Evolutionary conservation across 2,113 vertebrate species (phyloP).

Genomic region (Zapornia atra): DNA sequence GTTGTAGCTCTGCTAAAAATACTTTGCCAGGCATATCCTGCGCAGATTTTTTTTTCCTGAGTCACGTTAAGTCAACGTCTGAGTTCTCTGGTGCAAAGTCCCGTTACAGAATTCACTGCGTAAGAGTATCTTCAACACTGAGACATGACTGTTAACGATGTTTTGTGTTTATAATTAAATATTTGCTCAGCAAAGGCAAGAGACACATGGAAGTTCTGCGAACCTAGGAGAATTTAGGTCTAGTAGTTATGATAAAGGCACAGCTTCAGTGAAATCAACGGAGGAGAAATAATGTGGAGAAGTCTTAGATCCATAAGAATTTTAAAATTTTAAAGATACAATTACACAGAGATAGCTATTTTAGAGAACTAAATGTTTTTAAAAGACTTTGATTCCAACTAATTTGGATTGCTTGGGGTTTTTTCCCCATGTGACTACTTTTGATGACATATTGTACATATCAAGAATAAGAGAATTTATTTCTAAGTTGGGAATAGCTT

Average conservation of each 20-base stretch:
- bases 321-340: background rate
- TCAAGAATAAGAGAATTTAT: background rate
- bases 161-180: background rate
- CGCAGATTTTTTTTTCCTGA: background rate
- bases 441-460: background rate
- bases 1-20: background rate
- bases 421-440: background rate
- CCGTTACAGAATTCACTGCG: background rate
- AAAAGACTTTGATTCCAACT: background rate
- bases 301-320: background rate
- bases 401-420: background rate
- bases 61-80: background rate
- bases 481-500: constrained; percentile 13
- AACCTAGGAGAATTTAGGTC: background rate
- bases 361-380: background rate
- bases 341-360: background rate
- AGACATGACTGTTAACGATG: background rate
- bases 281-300: background rate
- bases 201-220: background rate
- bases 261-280: background rate
- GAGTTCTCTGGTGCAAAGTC: background rate
- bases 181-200: background rate
- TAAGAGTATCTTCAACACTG: background rate
- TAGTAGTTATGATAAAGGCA: background rate
- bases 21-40: background rate